Evolutionary conservation across 2,888 invertebrate genomes (phyloP), one percentile per base, ranked within the genome.

Genomic region (Drosophila affinis): DNA sequence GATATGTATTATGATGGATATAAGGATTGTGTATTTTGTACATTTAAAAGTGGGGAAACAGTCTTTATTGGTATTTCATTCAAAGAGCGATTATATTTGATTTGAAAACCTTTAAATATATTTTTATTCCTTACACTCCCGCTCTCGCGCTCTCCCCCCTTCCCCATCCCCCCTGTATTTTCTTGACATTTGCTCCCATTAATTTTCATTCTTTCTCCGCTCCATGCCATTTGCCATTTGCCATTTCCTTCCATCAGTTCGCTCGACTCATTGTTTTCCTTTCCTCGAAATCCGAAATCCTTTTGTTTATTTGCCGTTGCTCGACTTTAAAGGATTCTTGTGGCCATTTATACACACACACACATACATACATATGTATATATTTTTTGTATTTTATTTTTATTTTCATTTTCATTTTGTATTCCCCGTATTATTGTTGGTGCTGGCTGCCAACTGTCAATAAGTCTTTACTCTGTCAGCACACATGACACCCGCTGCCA

Each of bases 401-500:
- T 69, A 58, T 27, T 58, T 69, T 70, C 34, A 70, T 59, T 58
- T 70, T 70, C 45, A 70, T 48, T 58, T 70, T 70, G 69, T 67
- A 39, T 39, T n/a, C 14, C 14, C 14, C 39, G 14, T n/a, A 39
- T 39, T 39, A 7, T n/a, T 39, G 39, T n/a, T 58, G 49, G n/a
- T 51, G 49, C 32, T 32, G 51, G 51, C 67, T 58, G 57, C 57
- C 53, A 72, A 72, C 71, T 74, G 71, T 72, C 71, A 72, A 72
- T 72, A 72, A 74, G 75, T 74, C 67, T 45, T 74, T 67, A 74
- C 67, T 49, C 67, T 67, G 67, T 67, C 67, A 70, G 67, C 67
- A 67, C 70, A 57, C 67, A 67, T 70, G 67, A 58, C 67, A 67
- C 67, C 60, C 58, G 58, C 51, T 71, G 53, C 67, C 55, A 45